Evolutionary conservation across 2,797 vertebrate species (phyloP).

Genomic region (Lateolabrax maculatus): DNA sequence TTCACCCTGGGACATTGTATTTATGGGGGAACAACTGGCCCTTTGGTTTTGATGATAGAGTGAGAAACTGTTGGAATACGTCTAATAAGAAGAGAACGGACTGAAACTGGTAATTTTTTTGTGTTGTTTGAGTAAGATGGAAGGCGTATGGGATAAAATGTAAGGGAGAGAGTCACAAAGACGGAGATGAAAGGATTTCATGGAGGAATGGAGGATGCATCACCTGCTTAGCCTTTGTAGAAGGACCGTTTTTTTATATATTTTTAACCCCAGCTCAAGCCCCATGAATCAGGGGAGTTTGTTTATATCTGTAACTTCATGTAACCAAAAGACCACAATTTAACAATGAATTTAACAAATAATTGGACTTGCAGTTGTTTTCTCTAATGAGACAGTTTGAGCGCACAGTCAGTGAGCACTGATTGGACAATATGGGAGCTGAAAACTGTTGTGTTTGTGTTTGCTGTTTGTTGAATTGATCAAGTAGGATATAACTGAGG

Average conservation of each 20-base stretch:
- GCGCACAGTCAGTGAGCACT: conserved; percentile 21
- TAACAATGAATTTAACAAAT: conserved; percentile 18
- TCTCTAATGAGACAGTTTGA: conserved; percentile 14
- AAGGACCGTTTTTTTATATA: too few species aligned
- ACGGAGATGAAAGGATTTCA: conserved; percentile 20
- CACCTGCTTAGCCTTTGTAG: conserved; percentile 9
- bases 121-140: conserved; percentile 37
- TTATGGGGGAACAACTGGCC: conserved; percentile 61
- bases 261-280: conserved; percentile 5
- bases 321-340: background rate
- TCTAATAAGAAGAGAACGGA: conserved; percentile 72
- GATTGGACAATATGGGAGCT: conserved; percentile 27
- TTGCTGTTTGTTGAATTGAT: conserved; percentile 20
- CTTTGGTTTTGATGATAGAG: conserved; percentile 52
- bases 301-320: background rate
- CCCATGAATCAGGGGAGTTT: background rate
- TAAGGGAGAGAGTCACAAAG: conserved; percentile 1
- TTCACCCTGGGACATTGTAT: conserved; percentile 60
- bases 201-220: conserved; percentile 13
- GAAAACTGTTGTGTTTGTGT: background rate
- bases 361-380: conserved; percentile 17
- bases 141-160: conserved; percentile 23
- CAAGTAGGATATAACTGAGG: conserved; percentile 1
- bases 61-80: conserved; percentile 64
- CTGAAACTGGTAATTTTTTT: conserved; percentile 53